Conservation (phyloP, 2,797 vertebrate genomes). For the Ceryle rudis region DNA sequence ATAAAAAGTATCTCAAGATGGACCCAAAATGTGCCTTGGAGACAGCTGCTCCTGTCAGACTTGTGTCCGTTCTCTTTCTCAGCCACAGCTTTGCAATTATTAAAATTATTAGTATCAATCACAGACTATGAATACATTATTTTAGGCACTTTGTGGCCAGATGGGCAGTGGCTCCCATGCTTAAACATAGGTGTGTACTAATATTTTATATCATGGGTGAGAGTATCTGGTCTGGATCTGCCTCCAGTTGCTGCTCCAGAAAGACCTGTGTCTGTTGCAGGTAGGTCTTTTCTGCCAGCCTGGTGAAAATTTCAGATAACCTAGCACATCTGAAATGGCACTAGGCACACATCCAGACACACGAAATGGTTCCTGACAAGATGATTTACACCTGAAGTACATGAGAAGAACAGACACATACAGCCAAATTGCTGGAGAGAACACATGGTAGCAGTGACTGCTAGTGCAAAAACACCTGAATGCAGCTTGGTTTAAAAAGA, state of each 20-base stretch:
- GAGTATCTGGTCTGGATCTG: background rate
- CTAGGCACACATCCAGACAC: background rate
- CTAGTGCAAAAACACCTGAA: accelerated
- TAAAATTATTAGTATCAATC: background rate
- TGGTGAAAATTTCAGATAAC: background rate
- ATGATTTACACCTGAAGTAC: background rate
- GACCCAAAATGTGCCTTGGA: background rate
- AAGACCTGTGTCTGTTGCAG: background rate
- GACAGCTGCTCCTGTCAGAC: background rate
- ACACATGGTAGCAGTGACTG: background rate
- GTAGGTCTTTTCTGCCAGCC: background rate
- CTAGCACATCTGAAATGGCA: background rate
- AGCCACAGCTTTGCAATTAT: background rate
- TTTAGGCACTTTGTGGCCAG: background rate
- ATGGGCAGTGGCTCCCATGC: background rate
- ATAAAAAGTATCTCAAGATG: background rate
- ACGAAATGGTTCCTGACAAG: background rate
- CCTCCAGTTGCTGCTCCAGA: background rate
- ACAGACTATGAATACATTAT: background rate
- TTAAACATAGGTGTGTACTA: background rate
- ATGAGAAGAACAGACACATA: background rate
- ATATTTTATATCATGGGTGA: background rate
- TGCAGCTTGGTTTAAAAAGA: background rate
- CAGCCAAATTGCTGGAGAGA: background rate
- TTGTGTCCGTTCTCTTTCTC: background rate